Conservation (phyloP, 2,113 vertebrate species). For the Pipa parva region DNA sequence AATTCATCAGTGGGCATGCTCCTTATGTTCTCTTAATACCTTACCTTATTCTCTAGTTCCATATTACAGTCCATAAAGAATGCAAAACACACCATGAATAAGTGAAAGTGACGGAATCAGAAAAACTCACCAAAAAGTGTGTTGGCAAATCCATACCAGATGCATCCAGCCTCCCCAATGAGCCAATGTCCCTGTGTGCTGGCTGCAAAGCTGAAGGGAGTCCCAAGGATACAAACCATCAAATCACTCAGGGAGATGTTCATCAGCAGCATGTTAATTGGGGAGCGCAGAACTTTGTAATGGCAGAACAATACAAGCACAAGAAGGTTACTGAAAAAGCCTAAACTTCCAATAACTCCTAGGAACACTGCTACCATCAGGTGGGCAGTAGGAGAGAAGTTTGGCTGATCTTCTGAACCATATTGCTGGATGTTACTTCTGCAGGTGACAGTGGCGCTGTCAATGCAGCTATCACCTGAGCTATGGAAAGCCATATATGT, state of each 20-base stretch:
- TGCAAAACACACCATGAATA: neutral
- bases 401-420: constrained; percentile 45
- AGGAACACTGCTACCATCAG: constrained; percentile 64
- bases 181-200: constrained; percentile 72
- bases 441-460: constrained; percentile 53
- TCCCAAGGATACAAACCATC: constrained; percentile 74
- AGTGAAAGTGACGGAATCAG: neutral
- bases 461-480: constrained; percentile 59
- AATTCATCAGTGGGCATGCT: no score
- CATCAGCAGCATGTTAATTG: constrained; percentile 74
- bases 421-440: constrained; percentile 50
- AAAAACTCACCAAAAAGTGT: constrained; percentile 70
- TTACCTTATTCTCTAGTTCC: no score
- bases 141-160: constrained; percentile 79
- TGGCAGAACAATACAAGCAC: constrained; percentile 73
- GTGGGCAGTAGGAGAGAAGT: constrained; percentile 64
- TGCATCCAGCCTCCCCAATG: constrained; percentile 65
- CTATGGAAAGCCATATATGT: constrained; percentile 60
- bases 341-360: constrained; percentile 62
- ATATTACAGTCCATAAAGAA: no score
- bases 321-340: constrained; percentile 69
- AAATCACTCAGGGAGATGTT: constrained; percentile 76
- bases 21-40: no score
- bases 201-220: constrained; percentile 76
- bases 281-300: constrained; percentile 69